phyloP scores from a whole-genome alignment of 2,888 invertebrate genomes.

The Nemapogon koenigi region DNA sequence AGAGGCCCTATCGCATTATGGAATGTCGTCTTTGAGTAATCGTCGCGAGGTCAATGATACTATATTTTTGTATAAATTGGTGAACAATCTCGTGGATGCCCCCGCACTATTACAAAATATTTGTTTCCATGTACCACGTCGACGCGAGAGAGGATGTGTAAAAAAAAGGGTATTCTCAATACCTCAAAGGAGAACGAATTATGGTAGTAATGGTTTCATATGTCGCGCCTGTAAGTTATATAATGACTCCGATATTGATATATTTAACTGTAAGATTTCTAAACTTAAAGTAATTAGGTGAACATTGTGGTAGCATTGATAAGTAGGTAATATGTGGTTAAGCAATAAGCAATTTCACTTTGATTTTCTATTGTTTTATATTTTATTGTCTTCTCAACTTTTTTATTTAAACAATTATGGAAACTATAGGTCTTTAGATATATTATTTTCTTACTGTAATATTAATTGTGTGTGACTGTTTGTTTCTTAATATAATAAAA shows the following conservation, averaged over 20 bases:
- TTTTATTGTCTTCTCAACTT: background rate
- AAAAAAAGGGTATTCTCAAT: too few relatives aligned
- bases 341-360: too few relatives aligned
- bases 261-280: too few relatives aligned
- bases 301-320: too few relatives aligned
- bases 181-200: too few relatives aligned
- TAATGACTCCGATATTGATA: background rate
- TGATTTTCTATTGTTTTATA: background rate
- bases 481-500: background rate
- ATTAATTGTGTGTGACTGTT: background rate
- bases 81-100: background rate
- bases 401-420: background rate
- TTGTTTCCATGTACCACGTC: background rate
- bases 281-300: too few relatives aligned
- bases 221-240: background rate
- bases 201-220: constrained; percentile 1
- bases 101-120: background rate
- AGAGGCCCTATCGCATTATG: background rate
- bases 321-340: too few relatives aligned
- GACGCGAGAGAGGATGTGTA: background rate
- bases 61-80: background rate
- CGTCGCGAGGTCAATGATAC: background rate
- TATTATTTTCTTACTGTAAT: background rate
- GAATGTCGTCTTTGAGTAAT: background rate
- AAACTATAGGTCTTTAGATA: background rate